Base-by-base conservation (phyloP, 2,113 vertebrate genomes). In the Eurystomus gularis region DNA sequence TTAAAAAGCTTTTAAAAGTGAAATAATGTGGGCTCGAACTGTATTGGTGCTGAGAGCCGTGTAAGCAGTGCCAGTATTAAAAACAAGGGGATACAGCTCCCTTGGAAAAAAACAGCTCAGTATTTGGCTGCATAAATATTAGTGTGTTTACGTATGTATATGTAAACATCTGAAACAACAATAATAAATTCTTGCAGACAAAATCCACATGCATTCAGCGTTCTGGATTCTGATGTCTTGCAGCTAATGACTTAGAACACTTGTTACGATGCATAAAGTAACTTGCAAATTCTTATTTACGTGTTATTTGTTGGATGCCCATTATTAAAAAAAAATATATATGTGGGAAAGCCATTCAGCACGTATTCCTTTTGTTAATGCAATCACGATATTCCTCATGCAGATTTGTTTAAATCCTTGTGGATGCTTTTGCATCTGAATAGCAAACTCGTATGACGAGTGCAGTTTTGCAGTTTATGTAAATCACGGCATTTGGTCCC, bases 371-470 rank as follows among this genome's bases (percentile, higher is more conserved):
- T 77, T 94, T 40, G 13, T 60, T 84, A 86, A 65, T 77, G 54
- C 49, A 76, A 2, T 93, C 44, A 26, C 62, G 33, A 49, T 78
- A 82, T 69, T 94, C 61, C 48, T 79, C 17, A 82, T 57, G 65
- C 65, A 86, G 72, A 71, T 88, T 90, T 91, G 81, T 85, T 87
- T 87, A 81, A 93, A 62, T 88, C 91, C 81, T 57, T 66, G 55
- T 54, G 64, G 72, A 65, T 86, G 57, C 62, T 90, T 82, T 94
- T 88, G 52, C 57, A 65, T 87, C 86, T 80, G 42, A 93, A 75
- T 64, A 70, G 14, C 65, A 94, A 90, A 86, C 81, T 66, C 44
- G 1, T 37, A 60, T 35, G 75, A 90, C 82, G 55, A 92, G 66
- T 48, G 19, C 49, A 68, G 86, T 91, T 93, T 76, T 91, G 61